Base-by-base conservation (phyloP, 2,113 vertebrate species). In the Numida meleagris region DNA sequence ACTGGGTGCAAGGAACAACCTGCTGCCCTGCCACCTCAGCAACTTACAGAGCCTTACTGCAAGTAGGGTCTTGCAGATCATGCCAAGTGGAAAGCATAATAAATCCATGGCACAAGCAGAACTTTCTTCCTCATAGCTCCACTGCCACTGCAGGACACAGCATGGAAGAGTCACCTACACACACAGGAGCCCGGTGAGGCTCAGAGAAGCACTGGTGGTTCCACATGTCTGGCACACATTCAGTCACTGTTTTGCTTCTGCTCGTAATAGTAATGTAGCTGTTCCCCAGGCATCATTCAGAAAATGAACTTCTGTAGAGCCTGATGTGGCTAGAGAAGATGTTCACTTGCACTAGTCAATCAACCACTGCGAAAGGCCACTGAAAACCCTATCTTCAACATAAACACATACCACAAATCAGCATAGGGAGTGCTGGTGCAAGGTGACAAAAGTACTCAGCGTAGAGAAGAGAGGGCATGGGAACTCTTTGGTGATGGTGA, bases 401-500 rank as follows among this genome's bases (percentile, higher is more conserved):
- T 8, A n/a, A 23, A 10, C 23, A n/a, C 14, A 46, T 25, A 10
- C 33, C 43, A 67, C 12, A 58, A 12, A 67, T 15, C 15, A 20
- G 43, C 24, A n/a, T 33, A 67, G 42, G 31, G 31, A 57, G 17
- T 57, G 19, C 34, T 57, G 15, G 5, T 43, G 13, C 25, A 34
- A 65, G 5, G 48, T 9, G 25, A 51, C 20, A 23, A 7, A 62
- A 67, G 29, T 2, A 14, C 21, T 53, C 1, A 1, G 38, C 6
- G 33, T 21, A 27, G 18, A 74, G 21, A 3, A 2, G 24, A 24
- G 9, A 31, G 15, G 10, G 21, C 24, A 36, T 2, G 9, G 19
- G 10, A 63, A 15, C 38, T 9, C 9, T 50, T 9, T 1, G 1
- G 43, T 6, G 8, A 38, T 2, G 2, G 21, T 4, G 10, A 79